phyloP scores from a whole-genome alignment of 2,113 vertebrate genomes.

The Lasiurus borealis region DNA sequence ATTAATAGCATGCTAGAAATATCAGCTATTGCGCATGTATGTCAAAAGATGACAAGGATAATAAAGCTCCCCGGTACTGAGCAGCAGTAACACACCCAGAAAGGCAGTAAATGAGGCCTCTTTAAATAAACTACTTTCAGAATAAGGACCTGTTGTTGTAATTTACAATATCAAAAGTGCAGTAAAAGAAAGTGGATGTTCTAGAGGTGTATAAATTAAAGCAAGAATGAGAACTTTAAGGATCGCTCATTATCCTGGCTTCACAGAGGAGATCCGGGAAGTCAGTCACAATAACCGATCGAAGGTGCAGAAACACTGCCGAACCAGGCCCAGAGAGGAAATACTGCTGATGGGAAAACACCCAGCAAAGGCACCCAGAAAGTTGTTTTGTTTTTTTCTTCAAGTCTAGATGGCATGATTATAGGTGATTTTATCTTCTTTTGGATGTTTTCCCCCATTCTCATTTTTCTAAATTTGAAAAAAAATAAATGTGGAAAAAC shows the following conservation, averaged over 20 bases:
- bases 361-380: too few relatives aligned
- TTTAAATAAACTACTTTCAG: slow-evolving; percentile 57
- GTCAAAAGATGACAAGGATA: slow-evolving; percentile 65
- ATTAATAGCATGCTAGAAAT: slow-evolving; percentile 72
- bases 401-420: slow-evolving; percentile 11
- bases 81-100: slow-evolving; percentile 30
- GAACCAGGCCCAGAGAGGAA: not conserved
- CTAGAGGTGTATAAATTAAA: slow-evolving; percentile 68
- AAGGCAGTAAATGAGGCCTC: slow-evolving; percentile 48
- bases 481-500: not conserved
- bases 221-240: slow-evolving; percentile 58
- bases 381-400: not conserved
- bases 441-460: not conserved
- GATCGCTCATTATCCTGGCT: slow-evolving; percentile 46
- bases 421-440: slow-evolving; percentile 19
- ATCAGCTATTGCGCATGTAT: not conserved
- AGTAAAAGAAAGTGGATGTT: slow-evolving; percentile 55
- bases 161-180: slow-evolving; percentile 60
- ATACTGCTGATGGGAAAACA: not conserved
- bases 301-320: not conserved
- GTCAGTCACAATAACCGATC: slow-evolving; percentile 55
- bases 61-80: slow-evolving; percentile 34
- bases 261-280: slow-evolving; percentile 39
- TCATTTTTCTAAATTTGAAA: slow-evolving; percentile 25
- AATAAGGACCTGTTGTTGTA: slow-evolving; percentile 46